phyloP scores from a whole-genome alignment of 1,140 invertebrate species.

The Latrodectus geometricus region DNA sequence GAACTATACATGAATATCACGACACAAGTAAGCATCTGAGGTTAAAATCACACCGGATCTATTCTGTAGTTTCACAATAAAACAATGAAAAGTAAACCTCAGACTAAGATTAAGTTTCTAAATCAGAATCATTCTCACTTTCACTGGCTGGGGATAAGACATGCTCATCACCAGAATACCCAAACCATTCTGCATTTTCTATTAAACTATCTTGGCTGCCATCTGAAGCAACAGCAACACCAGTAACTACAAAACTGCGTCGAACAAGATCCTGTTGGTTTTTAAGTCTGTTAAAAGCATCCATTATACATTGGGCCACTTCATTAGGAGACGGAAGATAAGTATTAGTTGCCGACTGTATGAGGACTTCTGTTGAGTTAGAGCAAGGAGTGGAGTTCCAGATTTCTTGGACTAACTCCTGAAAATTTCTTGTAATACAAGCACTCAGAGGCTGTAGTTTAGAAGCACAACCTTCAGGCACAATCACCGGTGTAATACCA shows the following conservation, averaged over 20 bases:
- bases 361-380: not conserved
- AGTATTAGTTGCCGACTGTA: conserved; percentile 20
- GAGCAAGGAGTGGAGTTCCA: conserved; percentile 17
- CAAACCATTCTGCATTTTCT: conserved; percentile 56
- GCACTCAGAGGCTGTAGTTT: conserved; percentile 52
- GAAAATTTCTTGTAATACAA: conserved; percentile 40
- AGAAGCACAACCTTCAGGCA: conserved; percentile 58
- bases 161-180: conserved; percentile 46
- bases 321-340: conserved; percentile 30
- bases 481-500: conserved; percentile 42
- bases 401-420: conserved; percentile 36
- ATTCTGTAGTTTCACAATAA: not conserved
- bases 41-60: not conserved
- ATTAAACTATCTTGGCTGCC: conserved; percentile 48
- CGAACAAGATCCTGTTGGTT: conserved; percentile 31
- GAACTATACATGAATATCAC: not conserved
- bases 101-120: conserved; percentile 1
- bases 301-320: conserved; percentile 36
- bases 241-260: conserved; percentile 56
- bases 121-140: conserved; percentile 42
- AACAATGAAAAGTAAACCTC: not conserved
- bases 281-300: conserved; percentile 22
- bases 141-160: conserved; percentile 52
- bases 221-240: conserved; percentile 42
- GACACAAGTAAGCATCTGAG: not conserved